Evolutionary conservation across 2,797 vertebrate species (phyloP), one percentile per base, ranked within the genome.

Genomic region (Chrosomus eos): DNA sequence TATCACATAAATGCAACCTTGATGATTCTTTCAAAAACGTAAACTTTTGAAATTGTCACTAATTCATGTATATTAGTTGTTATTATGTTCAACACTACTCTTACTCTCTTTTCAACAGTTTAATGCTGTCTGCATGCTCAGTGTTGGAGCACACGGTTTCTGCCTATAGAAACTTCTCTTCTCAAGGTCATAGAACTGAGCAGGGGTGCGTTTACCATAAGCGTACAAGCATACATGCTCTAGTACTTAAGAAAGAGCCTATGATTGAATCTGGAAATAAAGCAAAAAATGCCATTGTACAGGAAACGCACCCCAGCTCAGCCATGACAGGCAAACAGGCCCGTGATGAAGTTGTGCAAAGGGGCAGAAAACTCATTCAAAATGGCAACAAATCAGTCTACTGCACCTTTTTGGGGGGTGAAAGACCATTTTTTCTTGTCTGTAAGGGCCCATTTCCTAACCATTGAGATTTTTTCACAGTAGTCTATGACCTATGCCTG

Each of bases 321-420:
- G 79, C 43, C 75, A 64, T 86, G 78, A 72, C 81, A 82, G 55
- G 23, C n/a, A 81, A 75, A 81, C 72, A 76, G 62, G 83, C 21
- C 78, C 40, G 84, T 77, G 85, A 85, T 89, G 84, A 64, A 77
- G 79, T 70, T 81, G 68, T 81, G 85, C 78, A 89, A 38, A 84
- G 67, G 83, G 51, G 36, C 66, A 78, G 66, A 71, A 58, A 80
- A 77, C 79, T 83, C 26, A 64, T 85, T 88, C 43, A 86, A 84
- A 82, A 79, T 81, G 74, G 66, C 81, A 84, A 85, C 85, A 89
- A 86, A 89, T 88, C 86, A 80, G 68, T 80, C 77, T 14, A 19
- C 48, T 83, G 51, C 66, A 84, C 67, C 28, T 89, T 85, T 83
- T 31, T 79, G 43, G 87, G 62, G 55, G 45, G 67, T 48, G 45